A percentile compares a stretch with the other conserved stretches of the same genome.
phyloP scores from a whole-genome alignment of 2,888 invertebrate genomes.

The Dexiosoma caninum region DNA sequence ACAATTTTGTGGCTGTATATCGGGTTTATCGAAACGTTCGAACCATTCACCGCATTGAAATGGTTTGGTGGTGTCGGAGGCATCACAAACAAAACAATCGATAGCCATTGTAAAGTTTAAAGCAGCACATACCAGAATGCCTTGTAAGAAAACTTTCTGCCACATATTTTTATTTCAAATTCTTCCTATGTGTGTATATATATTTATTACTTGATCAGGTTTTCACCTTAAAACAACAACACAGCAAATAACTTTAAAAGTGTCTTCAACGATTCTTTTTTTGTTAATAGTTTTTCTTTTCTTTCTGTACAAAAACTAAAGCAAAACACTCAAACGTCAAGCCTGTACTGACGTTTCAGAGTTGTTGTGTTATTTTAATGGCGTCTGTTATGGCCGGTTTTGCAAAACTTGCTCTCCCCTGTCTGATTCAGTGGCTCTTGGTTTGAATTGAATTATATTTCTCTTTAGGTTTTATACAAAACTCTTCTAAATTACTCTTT shows the following conservation, averaged over 20 bases:
- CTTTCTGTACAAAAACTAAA: slow-evolving; percentile 59
- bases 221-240: slow-evolving; percentile 14
- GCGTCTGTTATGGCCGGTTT: slow-evolving; percentile 61
- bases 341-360: slow-evolving; percentile 70
- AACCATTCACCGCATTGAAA: slow-evolving; percentile 92
- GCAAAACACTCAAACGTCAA: slow-evolving; percentile 73
- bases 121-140: slow-evolving; percentile 50
- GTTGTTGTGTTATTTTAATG: slow-evolving; percentile 61
- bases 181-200: slow-evolving; percentile 14
- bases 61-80: slow-evolving; percentile 86
- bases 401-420: slow-evolving; percentile 26
- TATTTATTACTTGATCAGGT: neutral
- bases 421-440: neutral
- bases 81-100: slow-evolving; percentile 93
- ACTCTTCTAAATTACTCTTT: slow-evolving; percentile 9
- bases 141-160: slow-evolving; percentile 57
- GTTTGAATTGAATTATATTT: slow-evolving; percentile 44
- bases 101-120: slow-evolving; percentile 80
- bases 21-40: slow-evolving; percentile 81
- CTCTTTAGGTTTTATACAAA: slow-evolving; percentile 12
- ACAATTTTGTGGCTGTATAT: slow-evolving; percentile 85
- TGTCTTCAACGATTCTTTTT: slow-evolving; percentile 21
- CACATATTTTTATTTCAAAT: slow-evolving; percentile 38
- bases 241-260: slow-evolving; percentile 10
- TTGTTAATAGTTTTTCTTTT: slow-evolving; percentile 4